Percentiles rank a stretch among this genome's conserved stretches.
phyloP scores from a whole-genome alignment of 2,888 invertebrate species.

The Thymelicus lineola region DNA sequence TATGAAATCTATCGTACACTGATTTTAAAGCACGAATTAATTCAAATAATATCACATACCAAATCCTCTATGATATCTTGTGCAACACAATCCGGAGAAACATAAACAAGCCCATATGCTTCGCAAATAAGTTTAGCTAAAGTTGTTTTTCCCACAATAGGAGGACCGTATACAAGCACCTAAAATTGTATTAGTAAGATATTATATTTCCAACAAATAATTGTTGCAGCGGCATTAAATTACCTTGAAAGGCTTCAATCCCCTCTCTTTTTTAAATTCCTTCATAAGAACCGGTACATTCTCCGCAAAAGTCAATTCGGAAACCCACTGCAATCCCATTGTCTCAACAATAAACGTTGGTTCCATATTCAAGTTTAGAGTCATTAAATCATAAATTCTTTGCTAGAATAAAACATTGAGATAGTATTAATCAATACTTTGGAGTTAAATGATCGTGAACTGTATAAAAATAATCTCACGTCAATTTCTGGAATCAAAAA shows the following conservation, averaged over 20 bases:
- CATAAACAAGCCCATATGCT: slow-evolving; percentile 83
- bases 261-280: slow-evolving; percentile 80
- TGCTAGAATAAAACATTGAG: slow-evolving; percentile 68
- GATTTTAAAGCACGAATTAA: too few species aligned
- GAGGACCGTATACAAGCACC: slow-evolving; percentile 87
- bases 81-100: slow-evolving; percentile 82
- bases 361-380: slow-evolving; percentile 85
- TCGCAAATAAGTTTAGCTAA: slow-evolving; percentile 84
- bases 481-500: slow-evolving; percentile 81
- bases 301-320: slow-evolving; percentile 79
- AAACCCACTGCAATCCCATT: slow-evolving; percentile 81
- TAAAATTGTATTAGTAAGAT: slow-evolving; percentile 44
- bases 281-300: slow-evolving; percentile 73
- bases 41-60: slow-evolving; percentile 57
- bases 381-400: slow-evolving; percentile 83
- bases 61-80: slow-evolving; percentile 82
- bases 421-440: neutral
- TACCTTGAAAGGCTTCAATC: slow-evolving; percentile 84
- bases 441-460: too few species aligned
- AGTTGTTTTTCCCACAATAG: slow-evolving; percentile 87
- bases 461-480: slow-evolving; percentile 49
- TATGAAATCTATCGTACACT: too few species aligned
- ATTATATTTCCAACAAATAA: neutral
- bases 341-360: slow-evolving; percentile 83
- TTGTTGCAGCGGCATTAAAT: neutral